Conservation (phyloP, 2,888 invertebrate species). For the Penaeus monodon region DNA sequence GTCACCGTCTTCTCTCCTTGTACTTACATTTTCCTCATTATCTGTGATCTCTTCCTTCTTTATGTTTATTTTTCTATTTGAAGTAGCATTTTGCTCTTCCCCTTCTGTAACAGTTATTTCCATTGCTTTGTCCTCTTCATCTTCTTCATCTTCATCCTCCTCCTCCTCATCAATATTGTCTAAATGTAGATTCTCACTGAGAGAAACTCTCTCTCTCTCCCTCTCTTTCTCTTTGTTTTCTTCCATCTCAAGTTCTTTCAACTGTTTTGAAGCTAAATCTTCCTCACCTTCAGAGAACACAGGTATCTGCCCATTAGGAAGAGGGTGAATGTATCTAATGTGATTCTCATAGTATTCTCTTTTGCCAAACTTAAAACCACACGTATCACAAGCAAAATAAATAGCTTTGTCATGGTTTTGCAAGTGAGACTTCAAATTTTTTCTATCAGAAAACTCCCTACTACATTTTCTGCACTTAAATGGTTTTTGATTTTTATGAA, state of each 20-base stretch:
- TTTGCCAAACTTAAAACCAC: constrained; percentile 68
- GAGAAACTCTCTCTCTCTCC: not conserved
- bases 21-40: not conserved
- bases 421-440: constrained; percentile 67
- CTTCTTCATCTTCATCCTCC: constrained; percentile 34
- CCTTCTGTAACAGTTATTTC: constrained; percentile 44
- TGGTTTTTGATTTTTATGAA: constrained; percentile 67
- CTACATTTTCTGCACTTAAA: constrained; percentile 66
- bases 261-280: constrained; percentile 45
- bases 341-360: constrained; percentile 67
- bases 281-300: constrained; percentile 40
- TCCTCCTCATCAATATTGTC: not conserved
- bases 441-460: constrained; percentile 64
- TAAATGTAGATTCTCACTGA: not conserved
- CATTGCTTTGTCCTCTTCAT: constrained; percentile 33
- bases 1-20: not conserved
- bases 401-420: constrained; percentile 67
- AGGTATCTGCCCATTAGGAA: constrained; percentile 44
- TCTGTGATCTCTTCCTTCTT: constrained; percentile 13
- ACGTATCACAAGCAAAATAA: constrained; percentile 66
- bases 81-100: constrained; percentile 19
- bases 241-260: constrained; percentile 44
- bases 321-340: constrained; percentile 67
- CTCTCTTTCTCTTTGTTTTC: constrained; percentile 36
- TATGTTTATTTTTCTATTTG: constrained; percentile 11